Evolutionary conservation across 2,888 invertebrate genomes (phyloP).

Genomic region (Eulithis prunata): DNA sequence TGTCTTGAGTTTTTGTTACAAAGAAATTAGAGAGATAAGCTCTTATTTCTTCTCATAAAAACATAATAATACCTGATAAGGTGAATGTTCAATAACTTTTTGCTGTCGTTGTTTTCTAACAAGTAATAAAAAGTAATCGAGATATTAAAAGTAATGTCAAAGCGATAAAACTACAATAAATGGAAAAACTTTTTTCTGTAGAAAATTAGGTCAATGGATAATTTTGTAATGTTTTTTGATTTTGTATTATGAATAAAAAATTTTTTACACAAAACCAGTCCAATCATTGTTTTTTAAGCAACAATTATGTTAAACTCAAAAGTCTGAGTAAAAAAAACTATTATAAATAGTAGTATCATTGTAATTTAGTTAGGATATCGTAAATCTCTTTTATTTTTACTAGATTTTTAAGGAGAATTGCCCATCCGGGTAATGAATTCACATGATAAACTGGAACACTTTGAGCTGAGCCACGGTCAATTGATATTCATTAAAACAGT

Average conservation of each 20-base stretch:
- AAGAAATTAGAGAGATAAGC: constrained; percentile 25
- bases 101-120: constrained; percentile 9
- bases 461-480: constrained; percentile 50
- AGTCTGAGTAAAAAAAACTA: too few species aligned
- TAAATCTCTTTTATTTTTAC: too few species aligned
- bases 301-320: neutral
- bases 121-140: constrained; percentile 9
- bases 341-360: too few species aligned
- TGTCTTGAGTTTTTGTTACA: constrained; percentile 30
- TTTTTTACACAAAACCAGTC: too few species aligned
- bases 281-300: too few species aligned
- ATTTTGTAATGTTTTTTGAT: too few species aligned
- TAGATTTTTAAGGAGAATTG: too few species aligned
- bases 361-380: too few species aligned
- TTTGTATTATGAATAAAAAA: too few species aligned
- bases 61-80: constrained; percentile 5
- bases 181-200: neutral
- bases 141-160: constrained; percentile 5
- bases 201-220: too few species aligned
- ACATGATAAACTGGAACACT: constrained; percentile 21
- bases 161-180: constrained; percentile 6
- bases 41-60: neutral
- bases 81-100: constrained; percentile 10
- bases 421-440: constrained; percentile 8
- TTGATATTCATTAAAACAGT: constrained; percentile 72